Conservation (phyloP, 2,888 invertebrate genomes). For the Amblyjoppa proteus region DNA sequence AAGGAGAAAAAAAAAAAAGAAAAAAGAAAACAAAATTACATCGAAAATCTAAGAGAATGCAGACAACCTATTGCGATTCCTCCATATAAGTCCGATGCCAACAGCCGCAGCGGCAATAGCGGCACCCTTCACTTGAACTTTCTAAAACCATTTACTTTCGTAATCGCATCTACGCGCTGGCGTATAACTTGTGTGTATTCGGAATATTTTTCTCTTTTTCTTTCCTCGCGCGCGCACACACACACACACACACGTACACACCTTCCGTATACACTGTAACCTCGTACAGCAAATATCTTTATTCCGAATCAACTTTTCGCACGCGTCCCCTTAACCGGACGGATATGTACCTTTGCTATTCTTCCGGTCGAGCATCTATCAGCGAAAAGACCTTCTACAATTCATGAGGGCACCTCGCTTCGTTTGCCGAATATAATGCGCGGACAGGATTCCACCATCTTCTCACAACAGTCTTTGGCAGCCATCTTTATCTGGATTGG, state of each 20-base stretch:
- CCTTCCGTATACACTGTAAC: background rate
- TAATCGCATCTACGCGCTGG: conserved; percentile 72
- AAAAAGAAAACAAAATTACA: background rate
- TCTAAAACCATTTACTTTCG: conserved; percentile 85
- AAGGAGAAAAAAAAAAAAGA: background rate
- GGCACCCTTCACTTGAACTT: conserved; percentile 83
- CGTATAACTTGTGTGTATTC: conserved; percentile 21
- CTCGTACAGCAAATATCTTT: background rate
- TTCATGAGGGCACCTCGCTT: background rate
- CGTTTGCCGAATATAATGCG: conserved; percentile 5
- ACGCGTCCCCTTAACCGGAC: background rate
- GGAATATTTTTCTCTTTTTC: conserved; percentile 9
- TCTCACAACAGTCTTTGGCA: conserved; percentile 45
- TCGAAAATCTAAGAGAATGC: conserved; percentile 20
- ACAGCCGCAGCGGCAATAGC: conserved; percentile 24
- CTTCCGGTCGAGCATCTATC: background rate
- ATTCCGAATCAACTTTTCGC: background rate
- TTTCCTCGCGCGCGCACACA: background rate
- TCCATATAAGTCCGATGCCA: conserved; percentile 1
- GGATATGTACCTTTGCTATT: background rate
- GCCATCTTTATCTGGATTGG: conserved; percentile 61
- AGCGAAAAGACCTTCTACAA: background rate
- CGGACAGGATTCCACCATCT: conserved; percentile 42
- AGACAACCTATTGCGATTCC: conserved; percentile 36
- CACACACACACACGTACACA: background rate